Base-by-base conservation (phyloP, 2,888 invertebrate genomes). In the Molanna angustata region DNA sequence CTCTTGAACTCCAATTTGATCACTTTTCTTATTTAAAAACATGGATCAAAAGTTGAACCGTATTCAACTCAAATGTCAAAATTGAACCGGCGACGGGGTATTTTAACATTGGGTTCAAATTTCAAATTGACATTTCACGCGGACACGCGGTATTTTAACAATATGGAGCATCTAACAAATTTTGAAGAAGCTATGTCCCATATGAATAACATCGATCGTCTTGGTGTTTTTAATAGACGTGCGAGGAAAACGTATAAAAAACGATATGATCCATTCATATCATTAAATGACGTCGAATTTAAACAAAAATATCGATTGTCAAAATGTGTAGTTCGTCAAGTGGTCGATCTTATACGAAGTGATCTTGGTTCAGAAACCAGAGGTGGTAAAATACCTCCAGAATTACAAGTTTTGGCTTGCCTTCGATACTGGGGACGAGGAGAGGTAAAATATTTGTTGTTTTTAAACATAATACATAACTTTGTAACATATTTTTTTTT, bases 341-440 rank as follows among this genome's bases (percentile, higher is more conserved):
- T 43, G 14, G 33, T 54, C 11, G 16, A 44, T 9, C 22, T 54
- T 3, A 37, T 54, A 3, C 20, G 44, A 11, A 18, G 33, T 4
- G 41, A 41, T 31, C 39, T 54, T 19, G 31, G 42, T 11, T 17
- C 14, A 2, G 35, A 49, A 17, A 27, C n/a, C 14, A 37, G 40
- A 37, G 47, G 54, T 16, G 46, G 42, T 2, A 51, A 37, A 19
- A 54, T 47, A 27, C 46, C 50, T 9, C 41, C 44, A 17, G 51
- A 55, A 16, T 7, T 51, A 9, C 48, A 52, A 52, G 48, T 55
- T 27, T 40, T 55, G 21, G 45, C 48, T 4, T 46, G 51, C 21
- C 22, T 51, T 11, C 14, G 40, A 7, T 48, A 27, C 18, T 48
- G 48, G 48, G 48, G 48, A 3, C 40, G 40, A 18, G 39, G 39